Evolutionary conservation across 2,888 invertebrate genomes (phyloP), one percentile per base, ranked within the genome.

Genomic region (Carterocephalus palaemon): DNA sequence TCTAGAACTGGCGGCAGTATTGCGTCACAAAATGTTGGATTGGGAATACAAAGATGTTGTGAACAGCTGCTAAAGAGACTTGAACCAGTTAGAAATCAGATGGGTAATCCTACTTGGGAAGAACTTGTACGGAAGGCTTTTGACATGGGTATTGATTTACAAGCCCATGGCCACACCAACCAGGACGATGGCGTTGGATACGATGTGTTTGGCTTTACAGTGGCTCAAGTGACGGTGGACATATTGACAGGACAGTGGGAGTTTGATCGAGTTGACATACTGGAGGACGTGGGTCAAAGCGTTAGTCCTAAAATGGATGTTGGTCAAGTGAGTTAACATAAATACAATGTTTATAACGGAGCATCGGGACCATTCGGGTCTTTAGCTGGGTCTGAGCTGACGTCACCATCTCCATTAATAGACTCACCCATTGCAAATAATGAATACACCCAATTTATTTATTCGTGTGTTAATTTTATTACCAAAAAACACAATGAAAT

Each of bases 171-270:
- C 28, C 88, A 88, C 64, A 76, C 88, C 77, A 88, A 65, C 41
- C 64, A 71, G 0, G 26, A 60, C 2, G 57, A 62, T 38, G 72
- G 88, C 37, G 70, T 82, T n/a, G 43, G 64, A 0, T 93, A 93
- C 56, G 61, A 73, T 6, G 82, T 92, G 36, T 90, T 88, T 59
- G 90, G 90, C 3, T 71, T 88, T 0, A 73, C 88, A 5, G 79
- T 90, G 3, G 70, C 89, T 2, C 93, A 94, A 75, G 89, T 93
- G 0, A 92, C 93, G 67, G 64, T 94, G 0, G 93, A 94, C 66
- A 71, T 93, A 3, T 69, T 95, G 8, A 94, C 94, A 0, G 94
- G 94, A 6, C 90, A 92, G 62, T 88, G 88, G 56, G 75, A 90
- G 54, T 64, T 92, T 2, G 64, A 68, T 1, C 83, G 92, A 40